Conservation (phyloP, 92 coral and sea anemone species). For the Zoanthus sansibaricus region DNA sequence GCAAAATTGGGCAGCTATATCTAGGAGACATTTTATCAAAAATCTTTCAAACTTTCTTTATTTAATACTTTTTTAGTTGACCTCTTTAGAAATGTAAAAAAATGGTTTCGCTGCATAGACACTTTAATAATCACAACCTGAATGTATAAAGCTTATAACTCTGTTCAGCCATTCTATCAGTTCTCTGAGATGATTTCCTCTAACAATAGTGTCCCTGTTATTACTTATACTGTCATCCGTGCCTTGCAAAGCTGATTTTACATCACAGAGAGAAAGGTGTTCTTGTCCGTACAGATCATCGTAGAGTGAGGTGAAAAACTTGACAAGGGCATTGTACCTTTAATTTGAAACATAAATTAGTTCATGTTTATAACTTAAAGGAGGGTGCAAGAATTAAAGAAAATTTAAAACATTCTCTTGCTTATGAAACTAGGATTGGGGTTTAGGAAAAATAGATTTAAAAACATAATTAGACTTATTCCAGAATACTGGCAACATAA, state of each 20-base stretch:
- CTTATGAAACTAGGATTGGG: neutral
- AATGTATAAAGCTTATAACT: constrained; percentile 20
- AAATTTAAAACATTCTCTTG: neutral
- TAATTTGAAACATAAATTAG: neutral
- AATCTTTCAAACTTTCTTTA: too few species aligned
- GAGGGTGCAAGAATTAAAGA: too few species aligned
- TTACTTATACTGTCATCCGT: neutral
- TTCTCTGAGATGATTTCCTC: constrained; percentile 21
- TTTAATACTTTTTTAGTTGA: too few species aligned
- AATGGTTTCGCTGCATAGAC: too few species aligned
- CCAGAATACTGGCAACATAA: neutral
- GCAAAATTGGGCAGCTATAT: too few species aligned
- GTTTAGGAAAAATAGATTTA: too few species aligned
- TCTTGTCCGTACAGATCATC: constrained; percentile 6
- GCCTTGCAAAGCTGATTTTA: too few species aligned
- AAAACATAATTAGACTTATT: too few species aligned
- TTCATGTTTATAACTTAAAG: too few species aligned
- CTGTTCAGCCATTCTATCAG: constrained; percentile 24
- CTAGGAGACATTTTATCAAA: too few species aligned
- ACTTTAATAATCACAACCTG: neutral
- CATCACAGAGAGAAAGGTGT: neutral
- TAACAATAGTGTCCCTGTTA: neutral
- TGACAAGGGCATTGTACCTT: constrained; percentile 17
- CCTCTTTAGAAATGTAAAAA: too few species aligned
- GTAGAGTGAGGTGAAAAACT: constrained; percentile 18